Evolutionary conservation across 2,888 invertebrate genomes (phyloP).

Genomic region (Pachycephus smyrnensis): DNA sequence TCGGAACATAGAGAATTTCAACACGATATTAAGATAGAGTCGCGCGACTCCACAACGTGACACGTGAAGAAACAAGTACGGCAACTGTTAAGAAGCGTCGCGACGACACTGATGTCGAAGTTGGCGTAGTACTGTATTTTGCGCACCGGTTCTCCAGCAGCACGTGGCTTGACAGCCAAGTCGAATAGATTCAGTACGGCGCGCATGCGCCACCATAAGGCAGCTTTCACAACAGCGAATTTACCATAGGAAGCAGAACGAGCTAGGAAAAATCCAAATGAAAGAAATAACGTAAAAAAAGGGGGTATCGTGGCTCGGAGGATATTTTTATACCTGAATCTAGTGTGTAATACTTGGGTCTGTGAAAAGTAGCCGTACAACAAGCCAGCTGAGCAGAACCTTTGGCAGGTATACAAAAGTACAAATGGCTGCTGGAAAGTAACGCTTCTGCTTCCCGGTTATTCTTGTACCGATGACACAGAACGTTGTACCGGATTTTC

Average conservation of each 20-base stretch:
- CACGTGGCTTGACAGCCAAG: not conserved
- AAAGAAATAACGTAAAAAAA: not conserved
- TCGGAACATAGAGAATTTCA: not conserved
- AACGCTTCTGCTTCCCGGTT: not conserved
- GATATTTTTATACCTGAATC: not conserved
- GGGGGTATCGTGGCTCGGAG: not conserved
- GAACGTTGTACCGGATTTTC: not conserved
- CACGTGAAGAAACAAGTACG: not conserved
- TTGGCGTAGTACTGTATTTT: constrained; percentile 1
- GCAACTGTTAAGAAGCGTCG: not conserved
- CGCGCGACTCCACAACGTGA: not conserved
- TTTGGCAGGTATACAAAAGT: not conserved
- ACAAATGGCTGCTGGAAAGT: not conserved
- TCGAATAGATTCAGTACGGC: not conserved
- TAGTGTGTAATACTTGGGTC: not conserved
- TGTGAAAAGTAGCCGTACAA: not conserved
- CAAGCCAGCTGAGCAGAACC: not conserved
- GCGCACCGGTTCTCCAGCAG: not conserved
- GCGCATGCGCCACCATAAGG: not conserved
- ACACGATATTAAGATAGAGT: not conserved
- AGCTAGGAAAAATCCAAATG: not conserved
- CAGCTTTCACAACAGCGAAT: constrained; percentile 1
- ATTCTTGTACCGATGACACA: not conserved
- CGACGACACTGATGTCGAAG: not conserved
- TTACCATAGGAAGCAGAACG: not conserved